Evolutionary conservation across 2,113 vertebrate genomes (phyloP).

Genomic region (Bubo bubo): DNA sequence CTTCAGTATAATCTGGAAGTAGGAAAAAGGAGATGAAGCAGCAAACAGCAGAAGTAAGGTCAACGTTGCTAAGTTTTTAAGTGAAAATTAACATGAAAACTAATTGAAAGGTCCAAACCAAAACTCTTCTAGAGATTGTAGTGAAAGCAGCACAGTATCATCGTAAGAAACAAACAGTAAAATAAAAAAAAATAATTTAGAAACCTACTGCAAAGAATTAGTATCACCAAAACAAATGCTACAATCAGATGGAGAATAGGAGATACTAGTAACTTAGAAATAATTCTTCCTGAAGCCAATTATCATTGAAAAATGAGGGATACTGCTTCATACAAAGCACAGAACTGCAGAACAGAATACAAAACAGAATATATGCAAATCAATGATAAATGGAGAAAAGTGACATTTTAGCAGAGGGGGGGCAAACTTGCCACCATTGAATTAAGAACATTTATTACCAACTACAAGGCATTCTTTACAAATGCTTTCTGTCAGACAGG

Average conservation of each 20-base stretch:
- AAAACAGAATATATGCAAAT: background rate
- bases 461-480: background rate
- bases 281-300: background rate
- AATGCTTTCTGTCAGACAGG: background rate
- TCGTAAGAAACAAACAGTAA: background rate
- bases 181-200: background rate
- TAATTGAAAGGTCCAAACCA: background rate
- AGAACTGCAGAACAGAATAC: background rate
- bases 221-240: background rate
- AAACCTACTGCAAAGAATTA: background rate
- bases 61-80: background rate
- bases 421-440: background rate
- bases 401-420: background rate
- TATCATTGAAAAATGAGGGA: background rate
- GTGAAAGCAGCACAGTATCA: background rate
- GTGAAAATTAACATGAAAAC: background rate
- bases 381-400: background rate
- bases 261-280: background rate
- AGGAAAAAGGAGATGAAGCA: background rate
- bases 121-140: background rate
- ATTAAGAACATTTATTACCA: background rate
- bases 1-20: background rate
- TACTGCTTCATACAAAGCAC: background rate
- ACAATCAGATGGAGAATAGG: background rate
- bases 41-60: background rate